phyloP scores from a whole-genome alignment of 2,888 invertebrate species.

The Cylloceria caligata region DNA sequence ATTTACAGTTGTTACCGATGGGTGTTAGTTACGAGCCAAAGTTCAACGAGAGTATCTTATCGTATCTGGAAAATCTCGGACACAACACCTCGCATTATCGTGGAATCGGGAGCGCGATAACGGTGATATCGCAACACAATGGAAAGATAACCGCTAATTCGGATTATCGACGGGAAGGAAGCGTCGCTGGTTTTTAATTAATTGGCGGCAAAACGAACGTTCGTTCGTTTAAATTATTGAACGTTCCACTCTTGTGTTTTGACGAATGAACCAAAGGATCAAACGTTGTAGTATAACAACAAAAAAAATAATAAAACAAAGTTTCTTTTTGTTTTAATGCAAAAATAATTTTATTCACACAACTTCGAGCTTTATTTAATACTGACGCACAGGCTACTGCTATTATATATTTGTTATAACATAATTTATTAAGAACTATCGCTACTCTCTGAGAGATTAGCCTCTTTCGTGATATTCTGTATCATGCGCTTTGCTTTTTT shows the following conservation, averaged over 20 bases:
- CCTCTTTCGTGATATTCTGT: conserved; percentile 87
- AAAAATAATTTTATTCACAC: conserved; percentile 42
- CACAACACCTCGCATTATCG: conserved; percentile 75
- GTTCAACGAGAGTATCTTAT: conserved; percentile 73
- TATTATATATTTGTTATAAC: background rate
- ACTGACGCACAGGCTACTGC: background rate
- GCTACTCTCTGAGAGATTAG: conserved; percentile 89
- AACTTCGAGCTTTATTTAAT: conserved; percentile 24
- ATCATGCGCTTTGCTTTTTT: conserved; percentile 84
- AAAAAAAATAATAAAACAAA: background rate
- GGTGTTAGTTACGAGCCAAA: conserved; percentile 75
- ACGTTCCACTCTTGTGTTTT: background rate
- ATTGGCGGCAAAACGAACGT: conserved; percentile 13
- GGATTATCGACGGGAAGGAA: conserved; percentile 81
- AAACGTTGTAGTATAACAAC: background rate
- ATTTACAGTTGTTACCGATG: conserved; percentile 81
- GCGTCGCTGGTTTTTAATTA: conserved; percentile 75
- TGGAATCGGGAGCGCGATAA: conserved; percentile 82
- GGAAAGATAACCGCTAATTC: conserved; percentile 78
- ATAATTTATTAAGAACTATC: conserved; percentile 84
- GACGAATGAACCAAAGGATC: background rate
- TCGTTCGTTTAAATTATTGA: background rate
- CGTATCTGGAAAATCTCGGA: conserved; percentile 74
- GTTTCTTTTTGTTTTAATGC: background rate
- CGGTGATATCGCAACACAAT: conserved; percentile 75